A percentile compares a stretch with the other conserved stretches of the same genome.
phyloP scores from a whole-genome alignment of 1,140 invertebrate genomes.

The Muscidifurax raptorellus region DNA sequence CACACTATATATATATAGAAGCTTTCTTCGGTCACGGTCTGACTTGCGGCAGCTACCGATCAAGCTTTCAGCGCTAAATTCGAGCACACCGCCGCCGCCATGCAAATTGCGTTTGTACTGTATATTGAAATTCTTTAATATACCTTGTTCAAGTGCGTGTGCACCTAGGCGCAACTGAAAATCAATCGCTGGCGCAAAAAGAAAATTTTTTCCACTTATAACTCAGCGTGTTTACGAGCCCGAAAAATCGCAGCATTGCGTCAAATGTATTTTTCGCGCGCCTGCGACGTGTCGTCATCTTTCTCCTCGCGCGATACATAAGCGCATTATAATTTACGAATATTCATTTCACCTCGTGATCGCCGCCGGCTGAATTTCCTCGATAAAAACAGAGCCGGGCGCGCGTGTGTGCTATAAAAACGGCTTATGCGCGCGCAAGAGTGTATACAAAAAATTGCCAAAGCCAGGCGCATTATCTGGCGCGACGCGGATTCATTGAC shows the following conservation, averaged over 20 bases:
- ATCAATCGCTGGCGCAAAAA: background rate
- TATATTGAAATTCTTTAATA: too few relatives aligned
- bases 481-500: constrained; percentile 30
- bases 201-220: too few relatives aligned
- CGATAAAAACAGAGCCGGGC: background rate
- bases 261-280: constrained; percentile 22
- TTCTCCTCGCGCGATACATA: background rate
- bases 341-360: background rate
- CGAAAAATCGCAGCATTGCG: constrained; percentile 38
- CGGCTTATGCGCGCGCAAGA: background rate
- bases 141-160: too few relatives aligned
- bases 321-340: background rate
- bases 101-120: too few relatives aligned
- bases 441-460: constrained; percentile 35
- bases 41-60: too few relatives aligned
- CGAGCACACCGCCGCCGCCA: too few relatives aligned
- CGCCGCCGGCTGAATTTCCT: background rate
- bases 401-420: background rate
- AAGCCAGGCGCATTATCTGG: constrained; percentile 29
- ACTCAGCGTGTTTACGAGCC: constrained; percentile 7
- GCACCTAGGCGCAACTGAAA: background rate
- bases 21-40: too few relatives aligned
- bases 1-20: background rate
- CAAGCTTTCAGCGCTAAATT: background rate
- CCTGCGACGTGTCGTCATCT: constrained; percentile 16